Evolutionary conservation across 1,140 invertebrate species (phyloP).

Genomic region (Protaetia brevitarsis): DNA sequence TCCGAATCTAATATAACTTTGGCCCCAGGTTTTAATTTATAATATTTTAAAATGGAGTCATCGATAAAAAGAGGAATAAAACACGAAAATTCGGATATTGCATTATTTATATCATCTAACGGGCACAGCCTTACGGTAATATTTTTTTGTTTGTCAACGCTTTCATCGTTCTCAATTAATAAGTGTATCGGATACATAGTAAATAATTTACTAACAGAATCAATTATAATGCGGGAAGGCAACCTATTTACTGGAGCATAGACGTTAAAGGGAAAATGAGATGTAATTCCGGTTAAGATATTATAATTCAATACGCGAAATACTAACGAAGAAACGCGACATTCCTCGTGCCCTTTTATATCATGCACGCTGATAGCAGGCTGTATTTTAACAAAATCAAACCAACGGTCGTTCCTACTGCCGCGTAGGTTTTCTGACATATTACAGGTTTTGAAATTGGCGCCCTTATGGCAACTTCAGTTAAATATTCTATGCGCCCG

Average conservation of each 20-base stretch:
- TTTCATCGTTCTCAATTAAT: not conserved
- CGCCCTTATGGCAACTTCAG: constrained; percentile 42
- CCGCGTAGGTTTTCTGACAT: not conserved
- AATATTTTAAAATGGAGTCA: constrained; percentile 34
- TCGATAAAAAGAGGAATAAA: constrained; percentile 29
- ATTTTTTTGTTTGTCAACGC: not conserved
- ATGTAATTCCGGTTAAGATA: not conserved
- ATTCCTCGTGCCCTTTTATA: not conserved
- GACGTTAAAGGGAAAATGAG: not conserved
- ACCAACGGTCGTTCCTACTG: not conserved
- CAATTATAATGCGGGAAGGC: not conserved
- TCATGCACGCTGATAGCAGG: not conserved
- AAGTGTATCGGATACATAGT: not conserved
- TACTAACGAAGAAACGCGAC: not conserved
- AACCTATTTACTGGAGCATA: not conserved
- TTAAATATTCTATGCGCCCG: constrained; percentile 42
- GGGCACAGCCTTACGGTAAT: constrained; percentile 20
- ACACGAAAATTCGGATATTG: not conserved
- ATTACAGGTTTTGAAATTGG: constrained; percentile 4
- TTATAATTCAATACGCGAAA: not conserved
- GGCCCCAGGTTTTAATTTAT: constrained; percentile 46
- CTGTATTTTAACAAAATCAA: not conserved
- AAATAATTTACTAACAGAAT: not conserved
- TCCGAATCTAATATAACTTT: constrained; percentile 46
- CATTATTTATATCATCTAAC: constrained; percentile 10